These are phyloP conservation scores for Peromyscus eremicus DNA, from an alignment of 2,797 vertebrate species.

Conservation along the genomic window DNA sequence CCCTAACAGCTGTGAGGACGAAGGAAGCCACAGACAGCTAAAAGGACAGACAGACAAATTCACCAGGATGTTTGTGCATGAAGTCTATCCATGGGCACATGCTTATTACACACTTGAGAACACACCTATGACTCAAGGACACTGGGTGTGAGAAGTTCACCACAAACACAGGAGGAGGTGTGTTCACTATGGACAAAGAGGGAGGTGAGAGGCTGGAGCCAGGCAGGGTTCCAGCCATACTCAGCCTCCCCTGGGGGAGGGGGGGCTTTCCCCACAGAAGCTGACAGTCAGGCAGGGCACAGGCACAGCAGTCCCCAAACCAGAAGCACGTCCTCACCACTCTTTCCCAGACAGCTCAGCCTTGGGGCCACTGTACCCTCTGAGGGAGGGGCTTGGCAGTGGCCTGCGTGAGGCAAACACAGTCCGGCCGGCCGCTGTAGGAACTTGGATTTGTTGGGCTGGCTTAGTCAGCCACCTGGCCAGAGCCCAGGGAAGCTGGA, in stretches of 20 bases:
- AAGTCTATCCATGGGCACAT: neutral
- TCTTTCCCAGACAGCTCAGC: neutral
- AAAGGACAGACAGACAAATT: neutral
- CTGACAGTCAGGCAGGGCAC: neutral
- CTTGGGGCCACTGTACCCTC: neutral
- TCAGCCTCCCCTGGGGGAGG: neutral
- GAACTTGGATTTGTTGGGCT: neutral
- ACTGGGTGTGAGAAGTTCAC: neutral
- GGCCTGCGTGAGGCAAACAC: neutral
- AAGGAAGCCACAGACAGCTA: neutral
- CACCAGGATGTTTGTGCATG: neutral
- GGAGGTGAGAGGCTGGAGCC: neutral
- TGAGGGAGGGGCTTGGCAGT: neutral
- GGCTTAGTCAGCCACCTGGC: conserved; percentile 32
- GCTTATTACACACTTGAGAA: neutral
- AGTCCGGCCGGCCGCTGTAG: neutral
- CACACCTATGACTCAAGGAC: neutral
- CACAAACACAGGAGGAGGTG: neutral
- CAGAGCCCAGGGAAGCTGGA: neutral
- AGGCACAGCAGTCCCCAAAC: neutral
- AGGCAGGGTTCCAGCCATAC: neutral
- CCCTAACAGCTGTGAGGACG: neutral
- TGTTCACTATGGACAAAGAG: neutral
- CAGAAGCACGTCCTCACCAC: fast-evolving
- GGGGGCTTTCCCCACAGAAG: neutral